These are phyloP conservation scores for Erebia epiphron DNA, from an alignment of 2,888 invertebrate species.

Conservation along the genomic window DNA sequence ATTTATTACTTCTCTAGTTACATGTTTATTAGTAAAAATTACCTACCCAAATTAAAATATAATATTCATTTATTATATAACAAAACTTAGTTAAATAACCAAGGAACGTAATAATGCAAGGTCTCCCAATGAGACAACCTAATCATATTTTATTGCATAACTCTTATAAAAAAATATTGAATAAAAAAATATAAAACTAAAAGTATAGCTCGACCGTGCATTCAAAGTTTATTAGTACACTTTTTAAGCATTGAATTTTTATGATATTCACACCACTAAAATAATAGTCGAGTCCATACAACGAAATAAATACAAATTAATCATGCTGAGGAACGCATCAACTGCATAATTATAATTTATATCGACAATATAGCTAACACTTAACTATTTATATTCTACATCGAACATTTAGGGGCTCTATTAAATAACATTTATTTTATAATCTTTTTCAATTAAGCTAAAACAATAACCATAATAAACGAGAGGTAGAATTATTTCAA, in stretches of 20 bases:
- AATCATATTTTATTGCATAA: slow-evolving; percentile 9
- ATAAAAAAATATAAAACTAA: slow-evolving; percentile 8
- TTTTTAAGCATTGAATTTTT: slow-evolving; percentile 8
- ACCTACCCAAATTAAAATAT: slow-evolving; percentile 46
- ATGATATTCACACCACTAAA: slow-evolving; percentile 1
- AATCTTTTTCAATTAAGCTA: slow-evolving; percentile 47
- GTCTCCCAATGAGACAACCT: slow-evolving; percentile 14
- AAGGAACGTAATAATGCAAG: slow-evolving; percentile 19
- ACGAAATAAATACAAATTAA: slow-evolving; percentile 14
- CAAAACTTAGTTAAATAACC: slow-evolving; percentile 39
- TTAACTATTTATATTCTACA: slow-evolving; percentile 68
- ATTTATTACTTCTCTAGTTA: slow-evolving; percentile 73
- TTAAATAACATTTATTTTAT: slow-evolving; percentile 49
- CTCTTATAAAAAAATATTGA: slow-evolving; percentile 40
- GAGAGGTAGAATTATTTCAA: slow-evolving; percentile 51
- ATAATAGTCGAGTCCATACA: slow-evolving; percentile 14
- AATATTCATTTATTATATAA: slow-evolving; percentile 42
- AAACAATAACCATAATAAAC: slow-evolving; percentile 44
- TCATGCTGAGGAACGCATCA: slow-evolving; percentile 37
- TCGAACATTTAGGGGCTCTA: slow-evolving; percentile 67
- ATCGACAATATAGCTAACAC: slow-evolving; percentile 66
- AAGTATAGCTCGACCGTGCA: slow-evolving; percentile 19
- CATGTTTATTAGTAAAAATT: slow-evolving; percentile 53
- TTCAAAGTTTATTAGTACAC: neutral
- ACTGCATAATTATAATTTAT: slow-evolving; percentile 48